These are phyloP conservation scores for Rhingia rostrata DNA, from an alignment of 2,888 invertebrate genomes.

Conservation along the genomic window DNA sequence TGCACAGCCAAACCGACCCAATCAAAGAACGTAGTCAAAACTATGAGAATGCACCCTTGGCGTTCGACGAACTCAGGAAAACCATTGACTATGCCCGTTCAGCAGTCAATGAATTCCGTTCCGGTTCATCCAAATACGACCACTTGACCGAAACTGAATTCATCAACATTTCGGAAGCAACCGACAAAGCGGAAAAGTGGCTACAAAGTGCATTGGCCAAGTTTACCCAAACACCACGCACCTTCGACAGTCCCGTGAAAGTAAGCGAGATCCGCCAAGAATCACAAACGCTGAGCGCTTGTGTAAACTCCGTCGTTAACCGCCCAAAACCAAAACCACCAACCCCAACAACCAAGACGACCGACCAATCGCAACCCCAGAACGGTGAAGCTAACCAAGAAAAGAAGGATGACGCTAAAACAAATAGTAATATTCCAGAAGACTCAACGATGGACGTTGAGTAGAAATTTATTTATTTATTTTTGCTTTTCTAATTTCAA, in stretches of 20 bases:
- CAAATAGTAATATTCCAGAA: constrained; percentile 76
- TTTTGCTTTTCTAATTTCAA: constrained; percentile 44
- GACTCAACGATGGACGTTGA: constrained; percentile 82
- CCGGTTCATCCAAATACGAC: constrained; percentile 88
- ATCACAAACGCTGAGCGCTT: constrained; percentile 85
- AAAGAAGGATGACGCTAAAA: constrained; percentile 65
- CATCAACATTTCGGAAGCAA: constrained; percentile 88
- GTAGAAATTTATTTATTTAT: constrained; percentile 74
- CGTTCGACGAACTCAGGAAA: constrained; percentile 91
- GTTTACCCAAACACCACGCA: constrained; percentile 87
- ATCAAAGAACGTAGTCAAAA: constrained; percentile 93
- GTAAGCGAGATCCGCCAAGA: constrained; percentile 91
- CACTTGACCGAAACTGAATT: constrained; percentile 93
- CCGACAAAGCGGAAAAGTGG: constrained; percentile 91
- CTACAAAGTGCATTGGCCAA: constrained; percentile 89
- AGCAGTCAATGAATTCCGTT: constrained; percentile 88
- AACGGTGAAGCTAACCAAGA: constrained; percentile 77
- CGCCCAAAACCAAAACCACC: constrained; percentile 94
- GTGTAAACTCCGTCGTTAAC: constrained; percentile 90
- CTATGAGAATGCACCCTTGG: constrained; percentile 90
- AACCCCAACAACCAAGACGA: constrained; percentile 84
- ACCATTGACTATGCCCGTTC: constrained; percentile 92
- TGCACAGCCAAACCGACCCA: constrained; percentile 93
- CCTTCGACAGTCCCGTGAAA: constrained; percentile 90
- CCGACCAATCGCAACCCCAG: constrained; percentile 75